Evolutionary conservation across 2,888 invertebrate genomes (phyloP), one percentile per base, ranked within the genome.

Genomic region (Hermaeophaga mercurialis): DNA sequence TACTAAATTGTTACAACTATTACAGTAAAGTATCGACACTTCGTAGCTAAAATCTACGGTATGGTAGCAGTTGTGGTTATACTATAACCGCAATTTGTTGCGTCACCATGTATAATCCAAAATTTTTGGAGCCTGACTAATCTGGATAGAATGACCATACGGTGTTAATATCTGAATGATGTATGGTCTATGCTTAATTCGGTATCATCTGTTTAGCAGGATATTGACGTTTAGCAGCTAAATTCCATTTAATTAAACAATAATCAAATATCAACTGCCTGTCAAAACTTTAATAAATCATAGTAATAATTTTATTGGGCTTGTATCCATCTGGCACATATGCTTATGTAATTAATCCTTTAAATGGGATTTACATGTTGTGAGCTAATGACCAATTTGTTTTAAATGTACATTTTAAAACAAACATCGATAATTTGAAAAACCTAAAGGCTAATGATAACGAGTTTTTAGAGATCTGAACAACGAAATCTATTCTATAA

Each of bases 191-290:
- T 15, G 36, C 8, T 36, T 3, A 5, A 15, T 36, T 36, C 17
- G 36, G 12, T 36, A 36, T 9, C 36, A 36, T 9, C 17, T 36
- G 36, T 36, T 36, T 36, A 36, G 17, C 15, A 12, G 43, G 24
- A 43, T 24, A 43, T 43, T 26, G 43, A 43, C 26, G 43, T 43
- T 43, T 41, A 24, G 19, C 19, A 9, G 41, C 41, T 41, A 41
- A 41, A 43, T 43, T 24, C 26, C 43, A 24, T 43, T 43, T 43
- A 22, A 43, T 43, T 43, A 43, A 43, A 43, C 43, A 43, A 14
- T 26, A 22, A 43, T 43, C 43, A 43, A 43, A 43, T 24, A 43
- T 43, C 43, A 43, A 43, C 43, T 43, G 43, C 26, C 43, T 43
- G 43, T 43, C 43, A 43, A 43, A 43, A 24, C 12, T 43, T 24